A percentile compares a stretch with the other conserved stretches of the same genome.
phyloP scores from a whole-genome alignment of 2,888 invertebrate species.

The Pyralis farinalis region DNA sequence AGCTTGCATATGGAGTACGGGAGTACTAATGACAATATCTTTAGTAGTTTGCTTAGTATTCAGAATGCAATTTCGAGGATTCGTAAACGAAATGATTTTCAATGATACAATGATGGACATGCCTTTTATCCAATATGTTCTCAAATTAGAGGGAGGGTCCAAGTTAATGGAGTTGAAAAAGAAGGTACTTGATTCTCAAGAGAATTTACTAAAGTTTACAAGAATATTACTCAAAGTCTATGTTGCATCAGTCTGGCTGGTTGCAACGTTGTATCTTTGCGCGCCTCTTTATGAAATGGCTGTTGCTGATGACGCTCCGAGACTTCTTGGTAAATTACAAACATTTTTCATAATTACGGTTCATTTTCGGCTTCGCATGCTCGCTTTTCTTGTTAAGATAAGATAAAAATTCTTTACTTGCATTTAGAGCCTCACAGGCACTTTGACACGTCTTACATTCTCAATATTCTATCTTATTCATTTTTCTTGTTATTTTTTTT shows the following conservation, averaged over 20 bases:
- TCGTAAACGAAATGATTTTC: constrained; percentile 55
- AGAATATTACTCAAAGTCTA: constrained; percentile 47
- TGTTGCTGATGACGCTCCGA: constrained; percentile 41
- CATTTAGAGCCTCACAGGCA: too few relatives aligned
- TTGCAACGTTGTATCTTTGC: constrained; percentile 53
- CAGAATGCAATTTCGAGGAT: constrained; percentile 43
- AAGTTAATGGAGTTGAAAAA: constrained; percentile 43
- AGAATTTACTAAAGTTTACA: constrained; percentile 44
- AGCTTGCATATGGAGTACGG: constrained; percentile 67
- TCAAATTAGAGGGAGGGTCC: constrained; percentile 24
- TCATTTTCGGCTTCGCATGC: too few relatives aligned
- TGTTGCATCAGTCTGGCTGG: constrained; percentile 42
- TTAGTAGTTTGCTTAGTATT: constrained; percentile 52
- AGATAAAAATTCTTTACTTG: too few relatives aligned
- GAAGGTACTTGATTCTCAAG: constrained; percentile 44
- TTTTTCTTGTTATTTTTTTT: too few relatives aligned
- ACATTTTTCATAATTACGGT: background rate
- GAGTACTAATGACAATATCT: constrained; percentile 59
- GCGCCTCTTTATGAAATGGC: constrained; percentile 54
- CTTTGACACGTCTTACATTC: too few relatives aligned
- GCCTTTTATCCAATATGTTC: constrained; percentile 43
- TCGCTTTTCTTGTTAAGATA: too few relatives aligned
- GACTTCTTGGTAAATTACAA: constrained; percentile 51
- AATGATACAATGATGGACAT: constrained; percentile 48
- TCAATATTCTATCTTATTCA: too few relatives aligned